phyloP scores from a whole-genome alignment of 2,797 vertebrate species.

The Sternotherus odoratus region DNA sequence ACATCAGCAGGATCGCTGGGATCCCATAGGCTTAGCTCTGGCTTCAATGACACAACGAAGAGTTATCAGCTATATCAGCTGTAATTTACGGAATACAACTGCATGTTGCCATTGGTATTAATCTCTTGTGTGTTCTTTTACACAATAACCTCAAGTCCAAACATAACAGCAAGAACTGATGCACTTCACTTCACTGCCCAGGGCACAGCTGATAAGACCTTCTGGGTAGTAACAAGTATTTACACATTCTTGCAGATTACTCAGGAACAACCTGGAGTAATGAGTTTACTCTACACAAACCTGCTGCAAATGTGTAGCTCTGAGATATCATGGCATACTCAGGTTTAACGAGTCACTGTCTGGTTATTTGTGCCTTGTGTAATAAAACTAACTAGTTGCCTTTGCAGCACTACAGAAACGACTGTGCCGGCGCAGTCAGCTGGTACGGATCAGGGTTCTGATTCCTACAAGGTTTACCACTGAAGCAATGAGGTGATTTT shows the following conservation, averaged over 20 bases:
- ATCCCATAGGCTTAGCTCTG: neutral
- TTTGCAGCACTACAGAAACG: slow-evolving; percentile 12
- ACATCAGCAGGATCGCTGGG: neutral
- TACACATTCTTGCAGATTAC: neutral
- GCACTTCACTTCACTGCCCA: neutral
- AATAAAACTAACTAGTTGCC: neutral
- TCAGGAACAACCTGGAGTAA: neutral
- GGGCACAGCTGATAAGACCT: neutral
- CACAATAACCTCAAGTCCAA: neutral
- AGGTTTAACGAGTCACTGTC: neutral
- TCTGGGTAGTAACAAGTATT: neutral
- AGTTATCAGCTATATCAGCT: neutral
- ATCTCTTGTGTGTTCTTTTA: neutral
- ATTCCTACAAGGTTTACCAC: neutral
- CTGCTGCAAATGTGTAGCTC: neutral
- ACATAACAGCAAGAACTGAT: rapidly evolving
- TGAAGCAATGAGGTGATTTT: slow-evolving; percentile 38
- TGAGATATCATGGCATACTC: slow-evolving; percentile 26
- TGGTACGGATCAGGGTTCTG: neutral
- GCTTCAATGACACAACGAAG: neutral
- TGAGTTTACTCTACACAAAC: neutral
- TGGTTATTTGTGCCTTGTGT: slow-evolving; percentile 7
- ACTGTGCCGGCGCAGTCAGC: slow-evolving; percentile 58
- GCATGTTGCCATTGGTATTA: neutral
- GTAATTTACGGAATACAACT: neutral